Conservation (phyloP, 2,888 invertebrate species). For the Frankliniella intonsa region DNA sequence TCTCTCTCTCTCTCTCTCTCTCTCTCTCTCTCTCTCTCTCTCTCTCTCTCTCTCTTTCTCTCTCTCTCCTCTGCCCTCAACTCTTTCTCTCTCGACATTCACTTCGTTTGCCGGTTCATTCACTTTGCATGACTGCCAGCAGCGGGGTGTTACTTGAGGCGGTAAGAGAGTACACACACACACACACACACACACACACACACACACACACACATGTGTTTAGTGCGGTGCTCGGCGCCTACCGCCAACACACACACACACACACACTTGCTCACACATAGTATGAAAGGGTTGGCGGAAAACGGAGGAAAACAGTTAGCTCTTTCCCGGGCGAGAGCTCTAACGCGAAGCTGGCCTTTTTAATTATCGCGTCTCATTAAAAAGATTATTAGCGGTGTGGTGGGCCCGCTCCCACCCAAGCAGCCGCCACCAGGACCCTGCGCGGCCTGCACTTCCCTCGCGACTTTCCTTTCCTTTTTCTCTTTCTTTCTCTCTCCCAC, state of each 20-base stretch:
- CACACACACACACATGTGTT: too few species aligned
- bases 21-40: background rate
- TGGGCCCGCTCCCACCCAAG: constrained; percentile 23
- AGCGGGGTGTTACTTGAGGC: too few species aligned
- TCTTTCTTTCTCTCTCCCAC: background rate
- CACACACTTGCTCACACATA: too few species aligned
- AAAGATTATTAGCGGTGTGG: background rate
- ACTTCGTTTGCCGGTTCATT: background rate
- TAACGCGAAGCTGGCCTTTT: background rate
- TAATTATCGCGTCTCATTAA: constrained; percentile 5
- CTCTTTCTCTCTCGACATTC: constrained; percentile 3
- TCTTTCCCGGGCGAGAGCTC: background rate
- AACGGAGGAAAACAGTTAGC: too few species aligned
- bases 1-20: background rate
- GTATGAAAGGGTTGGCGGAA: too few species aligned
- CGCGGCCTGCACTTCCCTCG: too few species aligned
- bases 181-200: too few species aligned
- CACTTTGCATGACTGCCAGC: background rate
- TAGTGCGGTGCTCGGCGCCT: too few species aligned
- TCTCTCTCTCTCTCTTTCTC: background rate
- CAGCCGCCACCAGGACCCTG: background rate
- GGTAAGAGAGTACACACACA: too few species aligned
- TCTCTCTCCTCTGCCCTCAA: background rate
- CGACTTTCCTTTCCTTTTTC: too few species aligned
- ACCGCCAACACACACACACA: too few species aligned